Evolutionary conservation across 2,888 invertebrate genomes (phyloP).

Genomic region (Pecten maximus): DNA sequence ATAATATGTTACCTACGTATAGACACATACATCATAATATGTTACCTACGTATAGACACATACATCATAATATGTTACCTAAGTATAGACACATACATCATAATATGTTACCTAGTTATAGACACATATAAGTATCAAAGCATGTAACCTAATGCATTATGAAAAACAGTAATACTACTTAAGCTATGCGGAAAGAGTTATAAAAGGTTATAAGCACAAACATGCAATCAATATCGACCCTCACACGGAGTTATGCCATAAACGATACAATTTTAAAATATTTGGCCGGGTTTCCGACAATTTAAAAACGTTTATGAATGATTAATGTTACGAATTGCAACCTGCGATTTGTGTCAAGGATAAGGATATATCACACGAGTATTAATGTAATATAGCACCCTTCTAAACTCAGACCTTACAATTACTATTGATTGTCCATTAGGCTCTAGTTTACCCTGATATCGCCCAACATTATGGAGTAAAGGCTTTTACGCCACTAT

Average conservation of each 20-base stretch:
- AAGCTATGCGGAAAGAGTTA: not conserved
- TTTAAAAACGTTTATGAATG: conserved; percentile 29
- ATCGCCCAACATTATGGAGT: not conserved
- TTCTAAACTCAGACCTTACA: not conserved
- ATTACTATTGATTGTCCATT: not conserved
- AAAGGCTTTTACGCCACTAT: not conserved
- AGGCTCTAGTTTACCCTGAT: not conserved
- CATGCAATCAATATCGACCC: not conserved
- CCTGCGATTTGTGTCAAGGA: not conserved
- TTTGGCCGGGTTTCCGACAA: not conserved
- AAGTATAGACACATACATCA: no score
- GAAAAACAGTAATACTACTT: not conserved
- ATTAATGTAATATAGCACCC: not conserved
- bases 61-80: no score
- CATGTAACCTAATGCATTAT: not conserved
- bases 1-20: no score
- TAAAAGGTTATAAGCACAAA: not conserved
- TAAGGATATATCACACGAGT: not conserved
- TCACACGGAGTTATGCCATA: not conserved
- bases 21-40: no score
- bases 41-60: no score
- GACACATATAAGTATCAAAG: not conserved
- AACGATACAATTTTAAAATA: not conserved
- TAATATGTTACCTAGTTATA: not conserved
- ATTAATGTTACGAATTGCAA: not conserved